These are phyloP conservation scores for Ammospiza maritima DNA, from an alignment of 2,797 vertebrate genomes.

Conservation along the genomic window DNA sequence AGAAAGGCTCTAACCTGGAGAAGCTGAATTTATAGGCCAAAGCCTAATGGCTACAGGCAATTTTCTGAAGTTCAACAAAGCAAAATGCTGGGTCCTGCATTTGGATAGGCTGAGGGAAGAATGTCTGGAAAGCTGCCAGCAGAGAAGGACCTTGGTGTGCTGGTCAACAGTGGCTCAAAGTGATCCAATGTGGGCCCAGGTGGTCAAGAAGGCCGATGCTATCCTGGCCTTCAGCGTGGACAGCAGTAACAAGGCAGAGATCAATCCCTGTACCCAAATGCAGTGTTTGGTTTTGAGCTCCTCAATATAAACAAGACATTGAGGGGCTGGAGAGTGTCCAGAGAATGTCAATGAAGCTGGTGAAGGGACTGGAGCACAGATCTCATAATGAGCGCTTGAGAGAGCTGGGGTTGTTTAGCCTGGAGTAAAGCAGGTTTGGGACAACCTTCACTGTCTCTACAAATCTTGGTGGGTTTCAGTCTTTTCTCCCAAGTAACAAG, in stretches of 20 bases:
- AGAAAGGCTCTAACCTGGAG: neutral
- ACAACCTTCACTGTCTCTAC: neutral
- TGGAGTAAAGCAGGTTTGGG: neutral
- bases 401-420: neutral
- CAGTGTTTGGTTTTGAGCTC: neutral
- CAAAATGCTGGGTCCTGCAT: neutral
- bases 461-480: neutral
- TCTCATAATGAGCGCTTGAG: neutral
- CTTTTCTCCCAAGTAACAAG: neutral
- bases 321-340: neutral
- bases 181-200: neutral
- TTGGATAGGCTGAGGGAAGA: neutral
- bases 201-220: neutral
- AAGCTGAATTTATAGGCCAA: neutral
- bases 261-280: neutral
- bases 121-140: neutral
- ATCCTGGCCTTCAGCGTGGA: neutral
- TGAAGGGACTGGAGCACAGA: neutral
- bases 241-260: neutral
- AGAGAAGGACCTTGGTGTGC: rapidly evolving
- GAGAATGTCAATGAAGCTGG: neutral
- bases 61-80: neutral
- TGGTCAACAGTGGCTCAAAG: rapidly evolving
- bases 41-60: neutral
- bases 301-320: neutral